Evolutionary conservation across 2,888 invertebrate species (phyloP).

Genomic region (Chaetogeoica ovagalla): DNA sequence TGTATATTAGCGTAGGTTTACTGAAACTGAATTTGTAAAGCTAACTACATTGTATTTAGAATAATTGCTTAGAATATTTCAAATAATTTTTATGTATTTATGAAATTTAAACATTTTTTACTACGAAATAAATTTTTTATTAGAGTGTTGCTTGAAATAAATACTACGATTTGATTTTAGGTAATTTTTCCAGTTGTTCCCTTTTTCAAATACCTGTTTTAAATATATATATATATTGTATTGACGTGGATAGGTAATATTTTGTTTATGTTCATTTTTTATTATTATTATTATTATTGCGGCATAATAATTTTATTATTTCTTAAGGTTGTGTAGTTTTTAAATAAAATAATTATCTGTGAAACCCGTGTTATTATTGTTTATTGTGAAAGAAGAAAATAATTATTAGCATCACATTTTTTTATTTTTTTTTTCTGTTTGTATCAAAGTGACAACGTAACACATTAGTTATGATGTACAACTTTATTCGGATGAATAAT

Average conservation of each 20-base stretch:
- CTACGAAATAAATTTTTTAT: conserved; percentile 1
- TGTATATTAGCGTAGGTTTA: conserved; percentile 5
- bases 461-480: background rate
- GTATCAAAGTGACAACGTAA: background rate
- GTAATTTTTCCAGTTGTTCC: background rate
- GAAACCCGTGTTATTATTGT: too few species aligned
- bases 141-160: background rate
- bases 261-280: background rate
- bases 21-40: background rate
- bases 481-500: conserved; percentile 14
- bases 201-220: background rate
- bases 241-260: too few species aligned
- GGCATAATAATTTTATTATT: background rate
- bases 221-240: background rate
- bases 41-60: background rate
- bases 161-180: background rate
- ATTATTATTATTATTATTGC: background rate
- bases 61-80: background rate
- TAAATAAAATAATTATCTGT: too few species aligned
- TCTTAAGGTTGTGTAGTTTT: background rate
- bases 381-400: too few species aligned
- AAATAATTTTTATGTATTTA: conserved; percentile 33
- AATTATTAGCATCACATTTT: too few species aligned
- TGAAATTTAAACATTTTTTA: background rate
- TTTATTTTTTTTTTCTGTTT: background rate